Percentiles rank a stretch among this genome's conserved stretches.
These are phyloP conservation scores for Tenodera sinensis DNA, from an alignment of 2,888 invertebrate species.

Conservation along the genomic window DNA sequence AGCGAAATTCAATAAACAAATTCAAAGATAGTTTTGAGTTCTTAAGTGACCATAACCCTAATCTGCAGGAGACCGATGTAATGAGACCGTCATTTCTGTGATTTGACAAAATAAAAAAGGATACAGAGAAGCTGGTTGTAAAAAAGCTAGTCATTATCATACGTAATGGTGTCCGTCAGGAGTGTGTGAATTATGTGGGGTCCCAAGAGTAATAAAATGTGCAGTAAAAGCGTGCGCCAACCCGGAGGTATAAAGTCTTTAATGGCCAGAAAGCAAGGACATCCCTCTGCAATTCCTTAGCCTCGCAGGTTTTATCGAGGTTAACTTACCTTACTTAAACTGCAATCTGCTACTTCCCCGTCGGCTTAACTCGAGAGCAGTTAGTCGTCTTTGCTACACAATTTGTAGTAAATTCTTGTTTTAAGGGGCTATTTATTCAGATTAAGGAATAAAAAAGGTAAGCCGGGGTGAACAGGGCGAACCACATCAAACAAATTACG, in stretches of 20 bases:
- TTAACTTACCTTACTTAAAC: neutral
- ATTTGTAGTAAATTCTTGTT: no score
- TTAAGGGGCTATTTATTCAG: no score
- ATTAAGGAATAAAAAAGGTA: no score
- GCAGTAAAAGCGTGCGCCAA: neutral
- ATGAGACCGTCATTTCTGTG: neutral
- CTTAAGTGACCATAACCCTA: no score
- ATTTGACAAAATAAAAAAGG: neutral
- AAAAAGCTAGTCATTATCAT: neutral
- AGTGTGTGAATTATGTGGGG: neutral
- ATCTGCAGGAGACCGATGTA: no score
- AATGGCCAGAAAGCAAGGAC: neutral
- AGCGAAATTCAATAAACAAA: no score
- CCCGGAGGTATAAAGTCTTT: neutral
- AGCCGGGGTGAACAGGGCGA: no score
- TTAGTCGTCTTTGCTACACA: no score
- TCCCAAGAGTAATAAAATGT: neutral
- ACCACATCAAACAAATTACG: no score
- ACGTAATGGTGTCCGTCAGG: neutral
- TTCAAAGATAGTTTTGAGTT: no score
- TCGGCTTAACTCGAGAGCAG: no score
- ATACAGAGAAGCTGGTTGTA: neutral
- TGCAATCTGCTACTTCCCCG: neutral
- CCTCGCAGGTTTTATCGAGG: neutral
- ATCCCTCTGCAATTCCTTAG: neutral